A percentile compares a stretch with the other conserved stretches of the same genome.
phyloP scores from a whole-genome alignment of 2,797 vertebrate genomes.

The Cuculus canorus region DNA sequence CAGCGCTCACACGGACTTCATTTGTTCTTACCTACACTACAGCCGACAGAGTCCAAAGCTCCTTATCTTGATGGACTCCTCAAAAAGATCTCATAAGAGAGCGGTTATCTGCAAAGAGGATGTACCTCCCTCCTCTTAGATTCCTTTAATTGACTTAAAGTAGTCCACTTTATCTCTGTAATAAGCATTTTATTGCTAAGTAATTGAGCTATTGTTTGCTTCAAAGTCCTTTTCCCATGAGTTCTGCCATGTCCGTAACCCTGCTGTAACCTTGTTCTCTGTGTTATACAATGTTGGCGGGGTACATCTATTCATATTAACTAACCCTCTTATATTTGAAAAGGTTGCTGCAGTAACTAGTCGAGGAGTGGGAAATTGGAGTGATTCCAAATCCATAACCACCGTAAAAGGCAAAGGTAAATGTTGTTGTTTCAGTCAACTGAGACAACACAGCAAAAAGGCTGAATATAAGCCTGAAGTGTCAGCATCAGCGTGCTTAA shows the following conservation, averaged over 20 bases:
- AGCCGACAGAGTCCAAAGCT: not conserved
- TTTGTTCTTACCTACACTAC: not conserved
- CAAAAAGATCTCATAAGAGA: not conserved
- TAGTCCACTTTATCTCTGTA: slow-evolving; percentile 24
- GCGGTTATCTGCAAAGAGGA: slow-evolving; percentile 3
- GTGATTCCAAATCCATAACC: slow-evolving; percentile 88
- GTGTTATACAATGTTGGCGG: not conserved
- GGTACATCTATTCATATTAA: slow-evolving; percentile 3
- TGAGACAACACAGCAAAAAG: not conserved
- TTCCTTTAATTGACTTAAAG: slow-evolving; percentile 48
- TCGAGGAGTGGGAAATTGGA: slow-evolving; percentile 93
- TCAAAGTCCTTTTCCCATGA: slow-evolving; percentile 2
- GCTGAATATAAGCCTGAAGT: not conserved
- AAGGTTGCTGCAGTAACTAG: slow-evolving; percentile 96
- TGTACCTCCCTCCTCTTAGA: not conserved
- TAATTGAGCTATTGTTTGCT: slow-evolving; percentile 34
- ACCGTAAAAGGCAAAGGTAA: slow-evolving; percentile 86
- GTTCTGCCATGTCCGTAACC: not conserved
- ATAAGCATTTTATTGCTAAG: slow-evolving; percentile 41
- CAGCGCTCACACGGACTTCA: fast-evolving
- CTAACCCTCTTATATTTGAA: slow-evolving; percentile 44
- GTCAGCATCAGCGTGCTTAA: not conserved
- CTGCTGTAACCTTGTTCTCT: not conserved
- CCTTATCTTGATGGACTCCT: slow-evolving; percentile 4
- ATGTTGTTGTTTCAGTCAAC: not conserved